Percentiles rank a stretch among this genome's conserved stretches.
These are phyloP conservation scores for silkworm (Bombyx mori) DNA, from an alignment of 1,140 invertebrate species.

Conservation along the genomic window ASM3026992v2 NC_085116.1:3910501-3911000, in stretches of 20 bases:
- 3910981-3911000: background rate
- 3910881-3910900: too few species aligned
- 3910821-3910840: constrained; percentile 19
- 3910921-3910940: too few species aligned
- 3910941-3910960: too few species aligned
- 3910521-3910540: background rate
- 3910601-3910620: constrained; percentile 75
- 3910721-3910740: constrained; percentile 81
- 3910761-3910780: constrained; percentile 41
- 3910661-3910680: constrained; percentile 78
- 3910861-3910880: background rate
- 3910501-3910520: background rate
- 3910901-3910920: too few species aligned
- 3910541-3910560: background rate
- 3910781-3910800: constrained; percentile 27
- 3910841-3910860: background rate
- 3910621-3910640: constrained; percentile 78
- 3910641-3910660: constrained; percentile 81
- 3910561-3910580: background rate
- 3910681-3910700: constrained; percentile 85
- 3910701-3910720: constrained; percentile 89
- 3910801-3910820: constrained; percentile 42
- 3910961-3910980: too few species aligned
- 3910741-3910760: constrained; percentile 55
- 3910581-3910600: constrained; percentile 14